These are phyloP conservation scores for Sipha maydis DNA, from an alignment of 2,888 invertebrate species.

Conservation along the genomic window DNA sequence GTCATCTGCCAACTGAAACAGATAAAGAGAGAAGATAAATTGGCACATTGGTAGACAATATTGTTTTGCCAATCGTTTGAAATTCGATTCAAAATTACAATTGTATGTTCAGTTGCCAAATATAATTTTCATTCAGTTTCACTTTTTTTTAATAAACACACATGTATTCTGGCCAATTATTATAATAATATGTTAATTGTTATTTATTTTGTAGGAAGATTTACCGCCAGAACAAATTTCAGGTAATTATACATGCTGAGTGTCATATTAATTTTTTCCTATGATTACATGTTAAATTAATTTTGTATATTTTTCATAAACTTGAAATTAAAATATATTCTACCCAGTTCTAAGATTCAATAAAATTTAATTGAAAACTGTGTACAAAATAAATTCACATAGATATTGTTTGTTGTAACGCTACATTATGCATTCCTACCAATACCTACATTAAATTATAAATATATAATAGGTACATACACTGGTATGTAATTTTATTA, in stretches of 20 bases:
- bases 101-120: slow-evolving; percentile 41
- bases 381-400: too few species aligned
- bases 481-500: too few species aligned
- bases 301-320: neutral
- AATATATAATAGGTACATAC: too few species aligned
- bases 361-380: too few species aligned
- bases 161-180: slow-evolving; percentile 8
- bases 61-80: slow-evolving; percentile 42
- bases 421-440: too few species aligned
- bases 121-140: slow-evolving; percentile 35
- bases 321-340: too few species aligned
- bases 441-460: too few species aligned
- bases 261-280: neutral
- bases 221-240: slow-evolving; percentile 91
- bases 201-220: slow-evolving; percentile 78
- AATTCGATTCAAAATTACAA: slow-evolving; percentile 45
- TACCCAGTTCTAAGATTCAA: too few species aligned
- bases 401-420: neutral
- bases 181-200: neutral
- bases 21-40: slow-evolving; percentile 15
- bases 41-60: slow-evolving; percentile 35
- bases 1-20: slow-evolving; percentile 17
- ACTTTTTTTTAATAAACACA: neutral
- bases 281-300: neutral
- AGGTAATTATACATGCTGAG: slow-evolving; percentile 71